A percentile compares a stretch with the other conserved stretches of the same genome.
Conservation (phyloP, 2,888 invertebrate species). For the Vannuccia rotundouncinata region DNA sequence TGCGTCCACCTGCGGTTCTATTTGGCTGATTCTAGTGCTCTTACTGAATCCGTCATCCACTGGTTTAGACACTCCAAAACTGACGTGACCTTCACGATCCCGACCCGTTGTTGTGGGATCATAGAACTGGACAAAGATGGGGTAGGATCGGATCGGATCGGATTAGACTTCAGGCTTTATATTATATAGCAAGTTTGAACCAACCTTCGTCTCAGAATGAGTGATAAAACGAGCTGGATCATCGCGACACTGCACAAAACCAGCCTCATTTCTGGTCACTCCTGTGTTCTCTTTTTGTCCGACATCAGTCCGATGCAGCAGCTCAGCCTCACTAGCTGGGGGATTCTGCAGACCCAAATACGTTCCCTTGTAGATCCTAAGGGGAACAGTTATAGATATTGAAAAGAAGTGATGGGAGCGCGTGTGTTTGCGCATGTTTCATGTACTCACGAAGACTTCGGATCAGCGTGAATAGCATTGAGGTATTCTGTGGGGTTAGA, state of each 20-base stretch:
- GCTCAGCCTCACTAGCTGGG: background rate
- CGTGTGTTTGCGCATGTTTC: too few relatives aligned
- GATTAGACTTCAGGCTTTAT: background rate
- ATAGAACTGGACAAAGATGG: constrained; percentile 15
- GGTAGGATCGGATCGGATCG: background rate
- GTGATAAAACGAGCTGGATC: background rate
- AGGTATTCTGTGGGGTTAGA: background rate
- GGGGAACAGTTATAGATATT: too few relatives aligned
- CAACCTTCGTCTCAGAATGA: background rate
- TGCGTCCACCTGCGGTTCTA: constrained; percentile 29
- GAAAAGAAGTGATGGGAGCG: too few relatives aligned
- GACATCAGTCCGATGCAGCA: background rate
- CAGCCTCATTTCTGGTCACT: background rate
- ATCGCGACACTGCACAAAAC: background rate
- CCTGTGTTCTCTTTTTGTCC: background rate
- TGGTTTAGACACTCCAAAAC: background rate
- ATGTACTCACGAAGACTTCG: background rate
- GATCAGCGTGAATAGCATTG: background rate
- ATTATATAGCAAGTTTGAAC: background rate
- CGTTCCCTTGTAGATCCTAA: background rate
- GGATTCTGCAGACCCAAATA: background rate
- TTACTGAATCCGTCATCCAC: constrained; percentile 19
- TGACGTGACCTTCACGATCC: constrained; percentile 20
- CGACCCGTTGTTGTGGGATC: background rate
- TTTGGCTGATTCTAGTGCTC: background rate